A percentile compares a stretch with the other conserved stretches of the same genome.
These are phyloP conservation scores for Leptinotarsa peninsularis DNA, from an alignment of 2,888 invertebrate species.

Conservation along the genomic window DNA sequence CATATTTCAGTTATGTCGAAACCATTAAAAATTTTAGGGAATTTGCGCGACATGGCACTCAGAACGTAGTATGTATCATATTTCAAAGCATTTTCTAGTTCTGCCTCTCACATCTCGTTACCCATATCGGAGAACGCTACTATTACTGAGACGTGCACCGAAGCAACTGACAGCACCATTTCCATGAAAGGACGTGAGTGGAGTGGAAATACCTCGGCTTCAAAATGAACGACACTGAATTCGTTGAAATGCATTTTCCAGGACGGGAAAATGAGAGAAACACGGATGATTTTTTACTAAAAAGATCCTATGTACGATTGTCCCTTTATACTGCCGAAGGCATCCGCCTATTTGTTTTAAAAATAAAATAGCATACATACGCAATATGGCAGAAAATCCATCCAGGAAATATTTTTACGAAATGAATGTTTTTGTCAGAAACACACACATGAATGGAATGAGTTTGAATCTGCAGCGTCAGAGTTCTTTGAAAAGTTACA, in stretches of 20 bases:
- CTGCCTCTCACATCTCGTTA: neutral
- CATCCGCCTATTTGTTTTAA: neutral
- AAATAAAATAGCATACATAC: neutral
- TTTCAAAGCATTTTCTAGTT: neutral
- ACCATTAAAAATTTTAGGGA: neutral
- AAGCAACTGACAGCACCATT: constrained; percentile 8
- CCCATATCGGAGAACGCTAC: constrained; percentile 2
- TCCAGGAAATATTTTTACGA: neutral
- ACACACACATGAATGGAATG: too few species aligned
- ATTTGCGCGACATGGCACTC: neutral
- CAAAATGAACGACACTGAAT: constrained; percentile 3
- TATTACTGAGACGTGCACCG: constrained; percentile 1
- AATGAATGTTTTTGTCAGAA: neutral
- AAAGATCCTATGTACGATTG: neutral
- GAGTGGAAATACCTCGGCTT: constrained; percentile 8
- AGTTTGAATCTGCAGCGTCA: too few species aligned
- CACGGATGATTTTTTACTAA: neutral
- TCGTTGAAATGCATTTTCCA: constrained; percentile 11
- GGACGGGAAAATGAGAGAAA: constrained; percentile 7
- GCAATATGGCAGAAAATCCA: neutral
- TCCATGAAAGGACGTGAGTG: constrained; percentile 6
- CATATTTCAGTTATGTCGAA: neutral
- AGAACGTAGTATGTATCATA: neutral
- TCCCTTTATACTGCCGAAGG: neutral
- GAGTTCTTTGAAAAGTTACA: too few species aligned